Percentiles rank a stretch among this genome's conserved stretches.
Conservation (phyloP, 1,140 invertebrate species). For the Magallana ariakensis region DNA sequence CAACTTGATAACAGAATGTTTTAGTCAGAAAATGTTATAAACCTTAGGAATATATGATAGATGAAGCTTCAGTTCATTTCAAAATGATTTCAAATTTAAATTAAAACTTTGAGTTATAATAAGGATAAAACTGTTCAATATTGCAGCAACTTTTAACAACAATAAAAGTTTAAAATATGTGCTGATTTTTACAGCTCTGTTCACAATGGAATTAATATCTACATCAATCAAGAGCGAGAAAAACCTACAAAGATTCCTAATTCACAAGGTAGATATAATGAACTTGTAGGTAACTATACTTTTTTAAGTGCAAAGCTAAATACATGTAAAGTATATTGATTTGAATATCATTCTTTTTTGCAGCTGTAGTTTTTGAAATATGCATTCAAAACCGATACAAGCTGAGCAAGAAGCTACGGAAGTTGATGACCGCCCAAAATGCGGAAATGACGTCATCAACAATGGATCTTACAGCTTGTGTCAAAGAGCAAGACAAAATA, state of each 20-base stretch:
- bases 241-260: conserved; percentile 76
- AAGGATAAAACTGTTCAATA: too few relatives aligned
- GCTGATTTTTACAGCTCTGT: conserved; percentile 67
- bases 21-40: too few relatives aligned
- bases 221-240: conserved; percentile 75
- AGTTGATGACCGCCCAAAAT: conserved; percentile 57
- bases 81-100: too few relatives aligned
- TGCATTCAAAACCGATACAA: conserved; percentile 78
- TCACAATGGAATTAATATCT: conserved; percentile 75
- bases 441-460: conserved; percentile 55
- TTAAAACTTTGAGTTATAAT: too few relatives aligned
- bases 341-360: conserved; percentile 32
- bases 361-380: conserved; percentile 76
- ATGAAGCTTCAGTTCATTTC: too few relatives aligned
- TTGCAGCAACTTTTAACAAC: too few relatives aligned
- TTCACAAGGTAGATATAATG: conserved; percentile 72
- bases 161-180: too few relatives aligned
- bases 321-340: not conserved
- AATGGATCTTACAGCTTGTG: conserved; percentile 46
- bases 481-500: conserved; percentile 59
- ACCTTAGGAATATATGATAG: too few relatives aligned
- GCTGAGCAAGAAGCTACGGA: conserved; percentile 76
- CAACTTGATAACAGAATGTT: too few relatives aligned
- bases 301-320: not conserved
- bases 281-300: too few relatives aligned